A percentile compares a stretch with the other conserved stretches of the same genome.
These are phyloP conservation scores for Pelodiscus sinensis DNA, from an alignment of 2,113 vertebrate genomes.

Conservation along the genomic window DNA sequence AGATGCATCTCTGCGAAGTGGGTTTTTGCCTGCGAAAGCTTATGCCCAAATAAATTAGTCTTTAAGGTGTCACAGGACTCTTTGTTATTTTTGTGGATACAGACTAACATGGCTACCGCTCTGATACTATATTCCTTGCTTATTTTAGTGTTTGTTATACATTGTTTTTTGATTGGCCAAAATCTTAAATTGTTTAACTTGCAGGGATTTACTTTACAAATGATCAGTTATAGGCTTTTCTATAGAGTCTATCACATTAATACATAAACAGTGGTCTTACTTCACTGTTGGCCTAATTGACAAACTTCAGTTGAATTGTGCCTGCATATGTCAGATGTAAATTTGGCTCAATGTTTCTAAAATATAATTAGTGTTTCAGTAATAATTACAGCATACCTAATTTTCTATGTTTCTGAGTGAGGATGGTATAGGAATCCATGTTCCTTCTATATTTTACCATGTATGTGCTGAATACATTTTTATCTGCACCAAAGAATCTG, in stretches of 20 bases:
- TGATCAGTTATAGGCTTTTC: neutral
- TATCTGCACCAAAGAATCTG: too few relatives aligned
- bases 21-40: too few relatives aligned
- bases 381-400: neutral
- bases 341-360: neutral
- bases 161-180: neutral
- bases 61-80: too few relatives aligned
- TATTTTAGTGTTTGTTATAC: neutral
- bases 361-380: neutral
- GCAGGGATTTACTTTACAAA: neutral
- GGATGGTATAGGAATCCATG: neutral
- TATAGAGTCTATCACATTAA: neutral
- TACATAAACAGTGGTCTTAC: neutral
- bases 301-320: neutral
- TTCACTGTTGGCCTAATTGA: neutral
- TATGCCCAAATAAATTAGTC: too few relatives aligned
- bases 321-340: neutral
- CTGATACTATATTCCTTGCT: neutral
- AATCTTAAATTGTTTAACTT: neutral
- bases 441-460: too few relatives aligned
- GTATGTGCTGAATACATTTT: too few relatives aligned
- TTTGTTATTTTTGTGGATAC: too few relatives aligned
- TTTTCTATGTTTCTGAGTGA: neutral
- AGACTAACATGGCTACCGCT: too few relatives aligned
- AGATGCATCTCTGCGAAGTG: too few relatives aligned